Percentiles rank a stretch among this genome's conserved stretches.
Conservation (phyloP, 64 coral and sea anemone species). For the Montipora cactus region DNA sequence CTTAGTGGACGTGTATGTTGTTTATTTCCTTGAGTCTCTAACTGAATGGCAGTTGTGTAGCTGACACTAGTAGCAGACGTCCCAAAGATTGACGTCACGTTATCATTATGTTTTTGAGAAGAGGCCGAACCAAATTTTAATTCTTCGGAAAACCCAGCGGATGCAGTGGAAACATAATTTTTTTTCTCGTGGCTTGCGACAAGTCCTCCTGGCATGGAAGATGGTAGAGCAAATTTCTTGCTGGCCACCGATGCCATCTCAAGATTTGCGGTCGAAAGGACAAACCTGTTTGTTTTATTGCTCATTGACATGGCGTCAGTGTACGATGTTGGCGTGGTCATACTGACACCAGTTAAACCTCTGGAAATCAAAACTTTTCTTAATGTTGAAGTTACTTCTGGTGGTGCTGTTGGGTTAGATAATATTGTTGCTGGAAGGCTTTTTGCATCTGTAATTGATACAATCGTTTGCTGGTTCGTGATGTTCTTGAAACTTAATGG, state of each 20-base stretch:
- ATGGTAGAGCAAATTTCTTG: neutral
- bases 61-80: neutral
- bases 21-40: neutral
- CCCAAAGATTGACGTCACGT: neutral
- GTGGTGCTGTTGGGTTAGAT: neutral
- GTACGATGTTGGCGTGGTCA: neutral
- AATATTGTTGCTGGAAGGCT: too few relatives aligned
- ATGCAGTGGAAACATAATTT: too few relatives aligned
- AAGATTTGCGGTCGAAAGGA: neutral
- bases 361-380: neutral
- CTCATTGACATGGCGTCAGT: neutral
- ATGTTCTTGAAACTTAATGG: neutral
- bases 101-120: neutral
- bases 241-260: neutral
- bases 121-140: neutral
- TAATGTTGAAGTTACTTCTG: neutral
- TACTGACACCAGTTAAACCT: neutral
- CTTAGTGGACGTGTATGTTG: neutral
- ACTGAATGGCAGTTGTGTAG: neutral
- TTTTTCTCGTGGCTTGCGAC: neutral
- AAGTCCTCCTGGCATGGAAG: neutral
- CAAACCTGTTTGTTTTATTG: neutral
- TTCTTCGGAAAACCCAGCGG: neutral
- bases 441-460: neutral
- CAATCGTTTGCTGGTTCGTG: neutral